Conservation (phyloP, 2,797 vertebrate genomes). For the Thamnophis elegans region DNA sequence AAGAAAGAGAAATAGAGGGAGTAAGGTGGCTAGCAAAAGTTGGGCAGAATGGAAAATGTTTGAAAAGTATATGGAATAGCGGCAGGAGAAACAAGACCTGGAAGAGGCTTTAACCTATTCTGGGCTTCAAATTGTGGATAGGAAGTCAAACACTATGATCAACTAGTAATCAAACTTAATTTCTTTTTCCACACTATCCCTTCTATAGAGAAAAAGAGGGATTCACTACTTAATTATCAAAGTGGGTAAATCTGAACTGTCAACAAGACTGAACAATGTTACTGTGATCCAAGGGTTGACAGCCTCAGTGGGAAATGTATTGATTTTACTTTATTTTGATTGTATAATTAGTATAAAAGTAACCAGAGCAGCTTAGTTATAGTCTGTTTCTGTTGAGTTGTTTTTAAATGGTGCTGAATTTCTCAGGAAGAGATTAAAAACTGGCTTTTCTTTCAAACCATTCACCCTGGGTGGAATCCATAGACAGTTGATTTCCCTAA, state of each 20-base stretch:
- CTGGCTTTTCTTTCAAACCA: neutral
- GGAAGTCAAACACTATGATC: neutral
- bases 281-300: neutral
- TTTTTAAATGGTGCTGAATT: neutral
- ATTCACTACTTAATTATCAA: neutral
- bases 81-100: neutral
- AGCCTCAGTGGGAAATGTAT: neutral
- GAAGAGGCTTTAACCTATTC: neutral
- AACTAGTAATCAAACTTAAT: neutral
- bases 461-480: neutral
- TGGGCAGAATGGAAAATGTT: neutral
- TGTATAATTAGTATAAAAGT: neutral
- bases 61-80: neutral
- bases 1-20: neutral
- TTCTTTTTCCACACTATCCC: neutral
- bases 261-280: neutral
- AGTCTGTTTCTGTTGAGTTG: neutral
- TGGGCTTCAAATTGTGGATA: neutral
- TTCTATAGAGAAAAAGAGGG: neutral
- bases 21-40: neutral
- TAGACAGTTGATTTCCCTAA: neutral
- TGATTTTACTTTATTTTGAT: neutral
- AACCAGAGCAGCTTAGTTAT: neutral
- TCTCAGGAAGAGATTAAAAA: neutral
- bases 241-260: neutral